Evolutionary conservation across 2,888 invertebrate genomes (phyloP).

Genomic region (Cryptocephalus moraei): DNA sequence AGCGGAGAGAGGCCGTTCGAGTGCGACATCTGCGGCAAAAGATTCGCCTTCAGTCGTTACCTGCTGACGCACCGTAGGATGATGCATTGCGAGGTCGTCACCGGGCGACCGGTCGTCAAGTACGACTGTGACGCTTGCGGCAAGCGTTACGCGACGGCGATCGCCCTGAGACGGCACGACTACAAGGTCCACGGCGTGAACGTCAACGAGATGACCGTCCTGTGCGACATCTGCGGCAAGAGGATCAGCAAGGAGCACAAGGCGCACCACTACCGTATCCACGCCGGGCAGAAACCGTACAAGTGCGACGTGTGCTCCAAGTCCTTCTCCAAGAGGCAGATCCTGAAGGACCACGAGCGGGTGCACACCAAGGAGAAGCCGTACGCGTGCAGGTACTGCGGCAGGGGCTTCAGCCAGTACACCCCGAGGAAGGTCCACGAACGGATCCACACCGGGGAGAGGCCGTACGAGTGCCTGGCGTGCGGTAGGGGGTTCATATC

Average conservation of each 20-base stretch:
- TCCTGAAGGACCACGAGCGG: slow-evolving; percentile 19
- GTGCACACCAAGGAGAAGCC: slow-evolving; percentile 36
- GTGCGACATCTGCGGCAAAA: slow-evolving; percentile 42
- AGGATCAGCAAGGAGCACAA: slow-evolving; percentile 30
- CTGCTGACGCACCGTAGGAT: slow-evolving; percentile 38
- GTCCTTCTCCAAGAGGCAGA: slow-evolving; percentile 34
- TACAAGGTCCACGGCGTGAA: slow-evolving; percentile 21
- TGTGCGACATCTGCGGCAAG: slow-evolving; percentile 35
- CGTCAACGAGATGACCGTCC: slow-evolving; percentile 40
- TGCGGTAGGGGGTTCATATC: slow-evolving; percentile 22
- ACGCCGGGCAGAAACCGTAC: slow-evolving; percentile 40
- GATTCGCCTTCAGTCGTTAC: slow-evolving; percentile 39
- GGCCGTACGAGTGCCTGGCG: slow-evolving; percentile 20
- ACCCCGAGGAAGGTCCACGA: slow-evolving; percentile 24
- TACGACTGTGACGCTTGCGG: slow-evolving; percentile 33
- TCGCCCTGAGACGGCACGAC: slow-evolving; percentile 27
- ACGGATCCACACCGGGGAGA: slow-evolving; percentile 14
- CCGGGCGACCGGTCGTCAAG: slow-evolving; percentile 26
- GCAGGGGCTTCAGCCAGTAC: slow-evolving; percentile 21
- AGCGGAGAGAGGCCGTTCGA: slow-evolving; percentile 38
- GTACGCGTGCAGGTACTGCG: slow-evolving; percentile 29
- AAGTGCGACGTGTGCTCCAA: slow-evolving; percentile 21
- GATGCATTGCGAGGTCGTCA: slow-evolving; percentile 38
- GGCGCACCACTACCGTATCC: slow-evolving; percentile 31
- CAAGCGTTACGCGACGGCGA: slow-evolving; percentile 29